A percentile compares a stretch with the other conserved stretches of the same genome.
These are phyloP conservation scores for Bradypodion ventrale DNA, from an alignment of 2,797 vertebrate genomes.

Conservation along the genomic window DNA sequence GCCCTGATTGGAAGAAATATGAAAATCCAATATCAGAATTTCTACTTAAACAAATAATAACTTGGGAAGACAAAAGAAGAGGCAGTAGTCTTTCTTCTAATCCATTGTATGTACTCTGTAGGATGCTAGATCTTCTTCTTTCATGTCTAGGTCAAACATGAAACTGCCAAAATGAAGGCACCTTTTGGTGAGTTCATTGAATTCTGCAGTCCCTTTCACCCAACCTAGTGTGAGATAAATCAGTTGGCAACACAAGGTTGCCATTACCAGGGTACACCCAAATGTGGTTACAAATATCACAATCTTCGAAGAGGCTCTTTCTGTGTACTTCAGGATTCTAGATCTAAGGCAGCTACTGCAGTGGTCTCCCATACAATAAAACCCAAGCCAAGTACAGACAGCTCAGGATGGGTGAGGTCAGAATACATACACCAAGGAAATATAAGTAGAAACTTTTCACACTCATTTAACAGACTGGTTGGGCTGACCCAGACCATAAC, in stretches of 20 bases:
- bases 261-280: too few relatives aligned
- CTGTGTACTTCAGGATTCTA: background rate
- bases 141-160: too few relatives aligned
- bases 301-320: too few relatives aligned
- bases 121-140: background rate
- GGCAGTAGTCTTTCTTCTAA: background rate
- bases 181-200: too few relatives aligned
- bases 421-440: background rate
- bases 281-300: too few relatives aligned
- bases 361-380: background rate
- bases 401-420: background rate
- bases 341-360: background rate
- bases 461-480: background rate
- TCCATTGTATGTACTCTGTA: background rate
- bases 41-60: background rate
- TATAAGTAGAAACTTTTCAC: background rate
- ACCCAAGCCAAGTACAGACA: background rate
- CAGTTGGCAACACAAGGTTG: too few relatives aligned
- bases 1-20: background rate
- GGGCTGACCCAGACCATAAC: background rate
- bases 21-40: background rate
- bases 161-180: too few relatives aligned
- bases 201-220: too few relatives aligned
- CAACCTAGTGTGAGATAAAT: too few relatives aligned
- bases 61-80: background rate